A percentile compares a stretch with the other conserved stretches of the same genome.
Conservation (phyloP, 2,113 vertebrate species). For the Gopherus flavomarginatus region DNA sequence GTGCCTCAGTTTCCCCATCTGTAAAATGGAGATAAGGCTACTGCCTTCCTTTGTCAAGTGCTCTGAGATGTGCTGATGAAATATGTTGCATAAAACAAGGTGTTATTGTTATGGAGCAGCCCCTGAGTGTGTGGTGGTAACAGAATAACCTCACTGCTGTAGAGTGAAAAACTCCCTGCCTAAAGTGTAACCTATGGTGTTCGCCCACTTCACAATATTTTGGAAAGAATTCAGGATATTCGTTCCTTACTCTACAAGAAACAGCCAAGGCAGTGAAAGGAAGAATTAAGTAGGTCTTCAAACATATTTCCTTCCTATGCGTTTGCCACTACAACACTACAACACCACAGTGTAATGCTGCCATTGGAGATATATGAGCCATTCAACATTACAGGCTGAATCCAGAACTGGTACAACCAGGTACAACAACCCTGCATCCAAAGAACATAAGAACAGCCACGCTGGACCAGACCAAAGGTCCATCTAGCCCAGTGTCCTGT, state of each 20-base stretch:
- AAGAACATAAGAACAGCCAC: not conserved
- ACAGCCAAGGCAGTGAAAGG: rapidly evolving
- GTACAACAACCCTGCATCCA: not conserved
- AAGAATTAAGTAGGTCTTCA: not conserved
- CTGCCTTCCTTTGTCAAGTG: not conserved
- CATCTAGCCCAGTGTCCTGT: too few species aligned
- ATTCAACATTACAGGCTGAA: not conserved
- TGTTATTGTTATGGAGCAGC: not conserved
- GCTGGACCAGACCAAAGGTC: too few species aligned
- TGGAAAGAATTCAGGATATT: not conserved
- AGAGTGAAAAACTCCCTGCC: not conserved
- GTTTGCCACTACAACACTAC: rapidly evolving
- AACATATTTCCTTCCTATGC: rapidly evolving
- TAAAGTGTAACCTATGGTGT: not conserved
- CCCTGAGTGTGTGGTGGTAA: not conserved
- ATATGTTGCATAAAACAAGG: not conserved
- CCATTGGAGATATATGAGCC: not conserved
- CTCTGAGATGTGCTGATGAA: not conserved
- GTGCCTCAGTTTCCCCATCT: not conserved
- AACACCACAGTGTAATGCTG: rapidly evolving
- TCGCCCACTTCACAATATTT: rapidly evolving
- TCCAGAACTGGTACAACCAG: rapidly evolving
- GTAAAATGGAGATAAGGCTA: not conserved
- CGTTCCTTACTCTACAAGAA: not conserved
- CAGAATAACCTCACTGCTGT: not conserved